Percentiles rank a stretch among this genome's conserved stretches.
Evolutionary conservation across 2,797 vertebrate genomes (phyloP).

Genomic region (Esox masquinongy): DNA sequence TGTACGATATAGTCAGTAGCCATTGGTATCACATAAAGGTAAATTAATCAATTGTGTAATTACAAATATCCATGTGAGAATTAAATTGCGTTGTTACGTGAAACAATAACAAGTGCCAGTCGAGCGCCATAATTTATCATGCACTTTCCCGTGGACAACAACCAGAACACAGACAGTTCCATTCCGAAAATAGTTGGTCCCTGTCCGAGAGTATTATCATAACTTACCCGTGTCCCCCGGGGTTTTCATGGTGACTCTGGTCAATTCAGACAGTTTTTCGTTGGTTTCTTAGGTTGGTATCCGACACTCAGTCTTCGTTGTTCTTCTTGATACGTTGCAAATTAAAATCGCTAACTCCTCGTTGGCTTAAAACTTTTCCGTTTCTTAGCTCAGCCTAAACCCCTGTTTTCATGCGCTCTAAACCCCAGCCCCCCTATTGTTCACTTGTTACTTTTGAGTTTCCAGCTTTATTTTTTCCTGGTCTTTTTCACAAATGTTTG

Average conservation of each 20-base stretch:
- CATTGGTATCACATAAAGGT: neutral
- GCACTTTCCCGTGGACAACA: slow-evolving; percentile 57
- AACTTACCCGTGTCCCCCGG: slow-evolving; percentile 74
- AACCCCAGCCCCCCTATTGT: slow-evolving; percentile 13
- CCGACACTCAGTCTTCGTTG: slow-evolving; percentile 27
- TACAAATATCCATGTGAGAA: neutral
- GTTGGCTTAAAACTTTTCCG: slow-evolving; percentile 36
- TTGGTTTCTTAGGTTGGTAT: slow-evolving; percentile 58
- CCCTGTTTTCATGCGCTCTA: slow-evolving; percentile 1
- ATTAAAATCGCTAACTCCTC: slow-evolving; percentile 24
- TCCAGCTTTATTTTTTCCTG: slow-evolving; percentile 14
- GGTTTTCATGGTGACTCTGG: slow-evolving; percentile 72
- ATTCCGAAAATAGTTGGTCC: neutral
- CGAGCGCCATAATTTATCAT: slow-evolving; percentile 66
- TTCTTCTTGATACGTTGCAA: slow-evolving; percentile 27
- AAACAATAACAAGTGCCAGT: slow-evolving; percentile 44
- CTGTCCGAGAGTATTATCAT: neutral
- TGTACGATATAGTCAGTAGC: neutral
- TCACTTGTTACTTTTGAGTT: slow-evolving; percentile 22
- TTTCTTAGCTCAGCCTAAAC: neutral
- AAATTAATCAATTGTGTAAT: neutral
- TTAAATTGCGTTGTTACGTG: neutral
- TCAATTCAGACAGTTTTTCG: slow-evolving; percentile 46
- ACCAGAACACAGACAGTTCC: neutral
- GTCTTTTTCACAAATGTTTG: slow-evolving; percentile 11